Percentiles rank a stretch among this genome's conserved stretches.
phyloP scores from a whole-genome alignment of 2,797 vertebrate genomes.

The Mus minutoides region DNA sequence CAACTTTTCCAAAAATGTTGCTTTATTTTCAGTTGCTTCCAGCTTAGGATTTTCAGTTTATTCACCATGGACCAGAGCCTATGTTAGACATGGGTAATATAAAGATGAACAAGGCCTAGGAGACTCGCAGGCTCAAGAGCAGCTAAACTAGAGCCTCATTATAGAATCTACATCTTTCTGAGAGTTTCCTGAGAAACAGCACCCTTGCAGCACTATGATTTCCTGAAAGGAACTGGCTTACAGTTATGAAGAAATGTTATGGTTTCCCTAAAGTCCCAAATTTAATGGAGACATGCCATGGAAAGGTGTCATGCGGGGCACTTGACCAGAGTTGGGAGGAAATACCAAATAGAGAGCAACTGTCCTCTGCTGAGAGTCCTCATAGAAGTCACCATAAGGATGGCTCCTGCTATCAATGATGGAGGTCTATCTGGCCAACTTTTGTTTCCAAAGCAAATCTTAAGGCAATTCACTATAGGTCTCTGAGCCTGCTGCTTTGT shows the following conservation, averaged over 20 bases:
- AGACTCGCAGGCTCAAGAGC: background rate
- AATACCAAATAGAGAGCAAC: background rate
- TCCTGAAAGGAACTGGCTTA: background rate
- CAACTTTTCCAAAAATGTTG: no score
- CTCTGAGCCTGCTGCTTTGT: background rate
- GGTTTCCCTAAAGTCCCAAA: background rate
- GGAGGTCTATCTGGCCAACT: background rate
- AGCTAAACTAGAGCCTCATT: background rate
- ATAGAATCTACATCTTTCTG: background rate
- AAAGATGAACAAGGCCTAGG: background rate
- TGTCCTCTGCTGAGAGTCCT: background rate
- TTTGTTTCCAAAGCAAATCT: slow-evolving; percentile 3
- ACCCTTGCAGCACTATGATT: background rate
- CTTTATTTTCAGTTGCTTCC: no score
- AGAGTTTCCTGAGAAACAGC: background rate
- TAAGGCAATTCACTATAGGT: background rate
- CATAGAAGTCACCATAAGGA: background rate
- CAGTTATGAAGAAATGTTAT: background rate
- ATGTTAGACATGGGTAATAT: no score
- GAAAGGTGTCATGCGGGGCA: background rate
- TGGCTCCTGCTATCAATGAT: background rate
- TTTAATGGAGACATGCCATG: background rate
- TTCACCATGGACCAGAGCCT: no score
- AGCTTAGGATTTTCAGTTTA: no score
- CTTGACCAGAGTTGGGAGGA: background rate